A percentile compares a stretch with the other conserved stretches of the same genome.
Conservation (phyloP, 1,140 invertebrate species). For the Antheraea mylitta region DNA sequence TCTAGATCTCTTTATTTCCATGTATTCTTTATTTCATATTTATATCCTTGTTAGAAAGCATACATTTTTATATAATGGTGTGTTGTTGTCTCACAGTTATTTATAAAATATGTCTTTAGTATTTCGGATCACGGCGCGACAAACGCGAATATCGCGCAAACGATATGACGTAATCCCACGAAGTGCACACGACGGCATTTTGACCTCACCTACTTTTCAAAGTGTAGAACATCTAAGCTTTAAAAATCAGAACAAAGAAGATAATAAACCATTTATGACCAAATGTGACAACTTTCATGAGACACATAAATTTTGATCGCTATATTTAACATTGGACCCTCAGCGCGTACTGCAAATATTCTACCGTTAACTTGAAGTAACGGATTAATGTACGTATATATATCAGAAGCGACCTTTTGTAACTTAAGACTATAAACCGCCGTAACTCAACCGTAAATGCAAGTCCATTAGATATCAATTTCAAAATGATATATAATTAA, state of each 20-base stretch:
- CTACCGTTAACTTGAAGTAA: not conserved
- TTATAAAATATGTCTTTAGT: constrained; percentile 17
- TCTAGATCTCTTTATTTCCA: no score
- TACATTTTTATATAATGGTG: not conserved
- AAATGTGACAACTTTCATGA: no score
- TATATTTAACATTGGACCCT: not conserved
- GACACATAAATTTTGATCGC: no score
- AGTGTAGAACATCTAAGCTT: not conserved
- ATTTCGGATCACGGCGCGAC: constrained; percentile 34
- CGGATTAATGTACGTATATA: not conserved
- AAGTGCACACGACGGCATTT: constrained; percentile 58
- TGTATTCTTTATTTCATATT: constrained; percentile 15
- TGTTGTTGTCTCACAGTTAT: not conserved
- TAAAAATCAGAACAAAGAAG: not conserved
- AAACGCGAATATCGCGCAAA: constrained; percentile 28
- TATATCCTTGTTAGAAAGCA: constrained; percentile 17
- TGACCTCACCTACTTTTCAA: constrained; percentile 58
- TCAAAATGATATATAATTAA: not conserved
- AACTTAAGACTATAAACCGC: constrained; percentile 15
- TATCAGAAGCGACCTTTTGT: constrained; percentile 11
- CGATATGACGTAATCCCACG: constrained; percentile 48
- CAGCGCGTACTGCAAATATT: not conserved
- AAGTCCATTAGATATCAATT: constrained; percentile 24
- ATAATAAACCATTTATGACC: constrained; percentile 8
- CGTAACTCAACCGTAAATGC: constrained; percentile 30